These are phyloP conservation scores for Dipus sagitta DNA, from an alignment of 2,797 vertebrate species.

Conservation along the genomic window DNA sequence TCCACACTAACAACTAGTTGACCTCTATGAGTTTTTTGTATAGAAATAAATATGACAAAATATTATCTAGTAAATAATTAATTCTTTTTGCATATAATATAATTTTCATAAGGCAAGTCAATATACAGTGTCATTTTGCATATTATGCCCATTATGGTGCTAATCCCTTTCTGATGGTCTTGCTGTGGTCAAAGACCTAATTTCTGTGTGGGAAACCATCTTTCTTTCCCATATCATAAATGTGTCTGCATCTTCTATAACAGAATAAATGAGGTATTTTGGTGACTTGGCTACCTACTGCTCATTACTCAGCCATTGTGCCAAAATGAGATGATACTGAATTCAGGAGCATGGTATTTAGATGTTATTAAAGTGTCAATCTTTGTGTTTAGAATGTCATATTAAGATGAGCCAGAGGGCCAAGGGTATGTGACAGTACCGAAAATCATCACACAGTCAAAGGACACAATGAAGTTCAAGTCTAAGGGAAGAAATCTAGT, in stretches of 20 bases:
- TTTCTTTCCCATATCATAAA: not conserved
- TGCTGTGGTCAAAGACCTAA: not conserved
- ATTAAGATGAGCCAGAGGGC: not conserved
- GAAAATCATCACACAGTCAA: not conserved
- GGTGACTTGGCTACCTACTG: not conserved
- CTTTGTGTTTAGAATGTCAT: not conserved
- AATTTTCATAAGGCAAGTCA: not conserved
- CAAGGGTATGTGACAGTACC: no score
- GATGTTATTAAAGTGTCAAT: not conserved
- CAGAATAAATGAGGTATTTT: not conserved
- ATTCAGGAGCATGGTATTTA: not conserved
- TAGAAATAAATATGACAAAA: not conserved
- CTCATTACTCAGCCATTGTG: not conserved
- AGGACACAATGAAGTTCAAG: not conserved
- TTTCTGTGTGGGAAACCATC: not conserved
- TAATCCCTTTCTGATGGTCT: not conserved
- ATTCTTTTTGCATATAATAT: not conserved
- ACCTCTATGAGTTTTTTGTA: not conserved
- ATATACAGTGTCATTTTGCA: not conserved
- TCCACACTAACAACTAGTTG: not conserved
- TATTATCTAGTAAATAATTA: not conserved
- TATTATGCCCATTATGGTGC: not conserved
- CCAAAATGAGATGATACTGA: not conserved
- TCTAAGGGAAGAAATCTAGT: not conserved
- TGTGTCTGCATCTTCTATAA: not conserved